phyloP scores from a whole-genome alignment of 2,797 vertebrate genomes.

The Loris lydekkerianus region DNA sequence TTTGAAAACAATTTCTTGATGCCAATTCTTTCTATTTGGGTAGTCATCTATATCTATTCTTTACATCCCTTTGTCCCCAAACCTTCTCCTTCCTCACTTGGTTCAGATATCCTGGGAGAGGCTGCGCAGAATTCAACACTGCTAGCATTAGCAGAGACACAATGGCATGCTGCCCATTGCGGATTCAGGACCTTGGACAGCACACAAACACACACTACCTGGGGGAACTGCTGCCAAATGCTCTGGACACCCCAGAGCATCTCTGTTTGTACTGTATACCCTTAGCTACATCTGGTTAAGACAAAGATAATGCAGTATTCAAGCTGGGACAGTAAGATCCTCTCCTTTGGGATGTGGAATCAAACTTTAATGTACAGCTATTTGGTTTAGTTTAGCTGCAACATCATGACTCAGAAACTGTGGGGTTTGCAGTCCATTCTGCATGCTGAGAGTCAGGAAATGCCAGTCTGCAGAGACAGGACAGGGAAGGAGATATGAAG shows the following conservation, averaged over 20 bases:
- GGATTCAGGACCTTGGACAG: background rate
- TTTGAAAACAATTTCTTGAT: slow-evolving; percentile 50
- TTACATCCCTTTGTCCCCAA: background rate
- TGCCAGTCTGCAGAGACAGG: background rate
- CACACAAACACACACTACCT: background rate
- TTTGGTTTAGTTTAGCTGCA: background rate
- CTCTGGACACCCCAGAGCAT: background rate
- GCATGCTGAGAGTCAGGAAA: background rate
- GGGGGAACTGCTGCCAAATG: background rate
- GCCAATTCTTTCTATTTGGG: background rate
- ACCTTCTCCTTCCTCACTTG: background rate
- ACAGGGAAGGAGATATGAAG: background rate
- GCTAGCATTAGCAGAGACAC: background rate
- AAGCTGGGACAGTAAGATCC: background rate
- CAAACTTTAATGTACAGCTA: background rate
- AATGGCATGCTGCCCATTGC: background rate
- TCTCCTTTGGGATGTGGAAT: background rate
- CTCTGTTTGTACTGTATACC: background rate
- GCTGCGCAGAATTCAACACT: background rate
- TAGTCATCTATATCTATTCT: background rate
- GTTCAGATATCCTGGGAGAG: slow-evolving; percentile 21
- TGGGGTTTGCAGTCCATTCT: background rate
- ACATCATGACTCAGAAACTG: background rate
- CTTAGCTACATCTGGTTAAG: background rate
- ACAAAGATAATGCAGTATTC: background rate